Evolutionary conservation across 2,113 vertebrate genomes (phyloP).

Genomic region (Barbus barbus): DNA sequence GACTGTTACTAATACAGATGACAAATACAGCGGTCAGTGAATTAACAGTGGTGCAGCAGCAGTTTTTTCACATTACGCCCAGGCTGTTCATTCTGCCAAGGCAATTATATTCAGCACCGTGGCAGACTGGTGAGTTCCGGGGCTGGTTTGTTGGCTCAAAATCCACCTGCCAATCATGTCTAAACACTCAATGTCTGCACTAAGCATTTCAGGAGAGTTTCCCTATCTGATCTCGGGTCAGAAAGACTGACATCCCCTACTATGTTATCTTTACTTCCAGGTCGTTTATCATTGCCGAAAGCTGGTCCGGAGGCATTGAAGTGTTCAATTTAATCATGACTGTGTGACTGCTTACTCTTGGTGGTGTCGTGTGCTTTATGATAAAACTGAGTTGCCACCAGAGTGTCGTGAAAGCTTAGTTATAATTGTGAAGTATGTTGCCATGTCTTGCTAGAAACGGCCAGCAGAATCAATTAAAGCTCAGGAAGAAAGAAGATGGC

Average conservation of each 20-base stretch:
- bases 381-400: slow-evolving; percentile 41
- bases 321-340: slow-evolving; percentile 53
- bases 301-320: slow-evolving; percentile 42
- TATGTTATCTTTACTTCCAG: slow-evolving; percentile 51
- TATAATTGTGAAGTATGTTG: slow-evolving; percentile 50
- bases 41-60: slow-evolving; percentile 27
- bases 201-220: slow-evolving; percentile 14
- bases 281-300: slow-evolving; percentile 49
- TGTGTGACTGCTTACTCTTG: slow-evolving; percentile 40
- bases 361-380: slow-evolving; percentile 28
- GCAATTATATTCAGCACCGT: neutral
- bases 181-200: slow-evolving; percentile 2
- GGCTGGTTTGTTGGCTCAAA: neutral
- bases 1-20: neutral
- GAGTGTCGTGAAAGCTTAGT: slow-evolving; percentile 18
- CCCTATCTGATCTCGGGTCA: slow-evolving; percentile 46
- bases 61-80: slow-evolving; percentile 2
- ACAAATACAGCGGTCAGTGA: neutral
- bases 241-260: slow-evolving; percentile 47
- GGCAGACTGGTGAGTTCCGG: neutral
- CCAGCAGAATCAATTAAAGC: slow-evolving; percentile 48
- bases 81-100: neutral
- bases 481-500: neutral
- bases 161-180: neutral
- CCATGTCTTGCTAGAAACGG: slow-evolving; percentile 25